Base-by-base conservation (phyloP, 2,797 vertebrate genomes). In the Gallinago stenura region DNA sequence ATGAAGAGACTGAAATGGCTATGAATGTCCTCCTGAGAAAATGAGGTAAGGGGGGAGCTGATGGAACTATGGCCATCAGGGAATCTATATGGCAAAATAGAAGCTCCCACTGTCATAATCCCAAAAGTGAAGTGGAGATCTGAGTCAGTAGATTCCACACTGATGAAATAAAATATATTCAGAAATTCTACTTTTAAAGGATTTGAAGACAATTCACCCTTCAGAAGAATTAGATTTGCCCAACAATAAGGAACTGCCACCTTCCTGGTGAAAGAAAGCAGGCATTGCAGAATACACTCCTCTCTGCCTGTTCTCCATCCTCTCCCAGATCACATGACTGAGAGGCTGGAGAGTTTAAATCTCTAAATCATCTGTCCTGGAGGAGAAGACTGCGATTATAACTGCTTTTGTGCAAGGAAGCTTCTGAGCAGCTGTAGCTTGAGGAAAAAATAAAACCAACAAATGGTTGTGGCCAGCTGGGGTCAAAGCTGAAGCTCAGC, bases 401-500 rank as follows among this genome's bases (percentile, higher is more conserved):
- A 33, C 48, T 43, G 66, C 12, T 89, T 86, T 87, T 90, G 41
- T 84, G 46, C 31, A 57, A 78, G 79, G 69, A 86, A 87, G n/a
- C 37, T 76, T 58, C 85, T 58, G n/a, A 93, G 51, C 77, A 95
- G 88, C 71, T 93, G 70, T 21, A 79, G 81, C 51, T 56, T 60
- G 46, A 79, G 30, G 6, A 30, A 81, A 33, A 35, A 57, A 58
- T 12, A 26, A 48, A 10, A 31, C 10, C 28, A 25, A 6, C 24
- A 76, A 65, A 54, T 15, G 10, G 17, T 53, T 58, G 62, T 57
- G 79, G 48, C 82, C 75, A 93, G 56, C 81, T 79, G 66, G 73
- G 31, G 58, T 76, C 43, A 88, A 65, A 94, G 65, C 31, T 5
- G 16, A 62, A 94, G 43, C 43, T 68, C 62, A 51, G 48, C 58